Conservation (phyloP, 2,113 vertebrate species). For the Corythoichthys intestinalis region DNA sequence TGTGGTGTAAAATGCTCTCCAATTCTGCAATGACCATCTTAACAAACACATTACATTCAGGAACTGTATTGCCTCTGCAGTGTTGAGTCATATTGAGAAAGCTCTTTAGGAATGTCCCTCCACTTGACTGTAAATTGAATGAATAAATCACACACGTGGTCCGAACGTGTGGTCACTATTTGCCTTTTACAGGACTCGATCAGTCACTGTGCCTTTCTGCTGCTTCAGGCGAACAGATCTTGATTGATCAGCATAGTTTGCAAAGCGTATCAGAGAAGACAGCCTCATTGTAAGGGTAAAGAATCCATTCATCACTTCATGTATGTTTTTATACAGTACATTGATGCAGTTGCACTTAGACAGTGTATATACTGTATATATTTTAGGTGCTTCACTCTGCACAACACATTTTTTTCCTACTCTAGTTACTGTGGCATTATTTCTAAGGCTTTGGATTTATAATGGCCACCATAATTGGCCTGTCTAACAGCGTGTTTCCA, state of each 20-base stretch:
- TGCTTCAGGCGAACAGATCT: conserved; percentile 4
- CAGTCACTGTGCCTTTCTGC: neutral
- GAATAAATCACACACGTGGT: neutral
- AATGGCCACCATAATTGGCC: neutral
- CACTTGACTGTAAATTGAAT: neutral
- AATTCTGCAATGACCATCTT: too few relatives aligned
- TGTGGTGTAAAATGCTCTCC: too few relatives aligned
- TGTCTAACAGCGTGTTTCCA: neutral
- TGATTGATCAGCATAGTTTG: conserved; percentile 28
- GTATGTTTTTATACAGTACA: conserved; percentile 1
- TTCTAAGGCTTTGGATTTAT: neutral
- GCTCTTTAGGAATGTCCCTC: neutral
- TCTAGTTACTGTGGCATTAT: neutral
- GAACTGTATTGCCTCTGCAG: neutral
- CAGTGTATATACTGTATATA: too few relatives aligned
- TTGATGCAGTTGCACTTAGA: neutral
- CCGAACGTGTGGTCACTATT: neutral
- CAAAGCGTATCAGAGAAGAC: conserved; percentile 14
- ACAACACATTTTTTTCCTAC: neutral
- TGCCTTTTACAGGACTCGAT: neutral
- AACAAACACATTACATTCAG: too few relatives aligned
- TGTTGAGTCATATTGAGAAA: neutral
- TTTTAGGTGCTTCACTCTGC: neutral
- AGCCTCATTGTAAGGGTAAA: neutral
- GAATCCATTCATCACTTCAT: neutral